Base-by-base conservation (phyloP, 2,888 invertebrate species). In the Eutolmus rufibarbis region DNA sequence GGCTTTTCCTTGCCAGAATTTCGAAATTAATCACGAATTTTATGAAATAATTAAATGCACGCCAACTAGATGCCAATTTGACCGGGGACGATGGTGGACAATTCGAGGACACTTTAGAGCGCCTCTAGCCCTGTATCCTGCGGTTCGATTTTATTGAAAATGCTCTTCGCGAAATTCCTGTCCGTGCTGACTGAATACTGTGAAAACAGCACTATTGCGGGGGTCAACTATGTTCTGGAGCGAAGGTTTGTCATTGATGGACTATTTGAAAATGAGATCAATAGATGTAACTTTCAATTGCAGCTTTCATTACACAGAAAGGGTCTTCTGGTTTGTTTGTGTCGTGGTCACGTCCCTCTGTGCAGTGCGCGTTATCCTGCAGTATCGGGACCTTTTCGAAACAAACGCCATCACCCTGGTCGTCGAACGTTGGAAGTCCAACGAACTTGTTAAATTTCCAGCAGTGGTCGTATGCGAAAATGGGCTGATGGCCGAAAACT, bases 301-400 rank as follows among this genome's bases (percentile, higher is more conserved):
- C 34, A 81, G 81, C 5, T 51, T 81, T n/a, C 81, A 81, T 81
- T 81, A 43, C 14, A 78, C 78, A 43, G 78, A 78, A 43, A 78
- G 43, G 43, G 8, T 78, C n/a, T 78, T 78, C 23, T 78, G 78
- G 78, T 14, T 37, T 23, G 23, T 40, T 43, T 78, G 78, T 43
- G n/a, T 78, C 19, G 5, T 28, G 37, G 43, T 19, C 37, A 19
- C 78, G 7, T 9, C 78, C 5, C n/a, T 78, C 2, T 78, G 40
- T 43, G 78, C 78, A 19, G n/a, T 19, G 4, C 23, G 23, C 1
- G 3, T 43, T 5, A 23, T 43, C 19, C 37, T 19, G 9, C 19
- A n/a, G 9, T 78, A 78, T 78, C 9, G 46, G 37, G 43, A 78
- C 8, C 23, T 78, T 9, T 78, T 78, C 19, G 78, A 78, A 78